A percentile compares a stretch with the other conserved stretches of the same genome.
phyloP scores from a whole-genome alignment of 2,797 vertebrate genomes.

The Knipowitschia caucasica region DNA sequence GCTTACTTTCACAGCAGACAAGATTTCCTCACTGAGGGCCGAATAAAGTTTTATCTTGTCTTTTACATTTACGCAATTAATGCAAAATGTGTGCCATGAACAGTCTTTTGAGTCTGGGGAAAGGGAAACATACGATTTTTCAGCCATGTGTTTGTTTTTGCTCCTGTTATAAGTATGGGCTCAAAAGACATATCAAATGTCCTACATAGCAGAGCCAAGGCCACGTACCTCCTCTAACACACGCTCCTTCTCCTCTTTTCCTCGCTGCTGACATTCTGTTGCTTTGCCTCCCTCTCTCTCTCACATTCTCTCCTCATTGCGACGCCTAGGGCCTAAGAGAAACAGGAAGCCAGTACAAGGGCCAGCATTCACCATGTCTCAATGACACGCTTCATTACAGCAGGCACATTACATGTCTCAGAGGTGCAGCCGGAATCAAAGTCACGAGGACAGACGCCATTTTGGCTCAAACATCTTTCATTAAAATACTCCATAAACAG shows the following conservation, averaged over 20 bases:
- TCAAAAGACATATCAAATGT: conserved; percentile 80
- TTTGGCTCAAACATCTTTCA: conserved; percentile 70
- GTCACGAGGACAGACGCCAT: conserved; percentile 71
- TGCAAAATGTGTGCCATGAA: conserved; percentile 72
- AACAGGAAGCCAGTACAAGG: conserved; percentile 78
- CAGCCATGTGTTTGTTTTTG: conserved; percentile 79
- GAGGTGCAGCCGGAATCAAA: conserved; percentile 61
- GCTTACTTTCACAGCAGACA: conserved; percentile 75
- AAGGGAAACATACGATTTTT: conserved; percentile 73
- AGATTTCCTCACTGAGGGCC: too few species aligned
- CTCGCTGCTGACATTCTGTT: conserved; percentile 64
- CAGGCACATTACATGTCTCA: conserved; percentile 65
- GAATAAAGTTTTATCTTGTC: too few species aligned
- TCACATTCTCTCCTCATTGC: conserved; percentile 67
- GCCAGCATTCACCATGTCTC: conserved; percentile 75
- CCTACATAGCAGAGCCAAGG: conserved; percentile 74
- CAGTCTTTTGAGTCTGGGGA: conserved; percentile 73
- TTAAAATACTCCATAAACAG: conserved; percentile 49
- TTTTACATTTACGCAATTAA: conserved; percentile 79
- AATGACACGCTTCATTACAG: conserved; percentile 76
- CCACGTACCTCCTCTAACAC: conserved; percentile 70
- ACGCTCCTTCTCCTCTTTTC: conserved; percentile 60
- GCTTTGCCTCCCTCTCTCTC: conserved; percentile 49
- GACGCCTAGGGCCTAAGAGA: conserved; percentile 71
- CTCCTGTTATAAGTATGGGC: conserved; percentile 77